Conservation (phyloP, 2,113 vertebrate species). For the Peromyscus californicus region DNA sequence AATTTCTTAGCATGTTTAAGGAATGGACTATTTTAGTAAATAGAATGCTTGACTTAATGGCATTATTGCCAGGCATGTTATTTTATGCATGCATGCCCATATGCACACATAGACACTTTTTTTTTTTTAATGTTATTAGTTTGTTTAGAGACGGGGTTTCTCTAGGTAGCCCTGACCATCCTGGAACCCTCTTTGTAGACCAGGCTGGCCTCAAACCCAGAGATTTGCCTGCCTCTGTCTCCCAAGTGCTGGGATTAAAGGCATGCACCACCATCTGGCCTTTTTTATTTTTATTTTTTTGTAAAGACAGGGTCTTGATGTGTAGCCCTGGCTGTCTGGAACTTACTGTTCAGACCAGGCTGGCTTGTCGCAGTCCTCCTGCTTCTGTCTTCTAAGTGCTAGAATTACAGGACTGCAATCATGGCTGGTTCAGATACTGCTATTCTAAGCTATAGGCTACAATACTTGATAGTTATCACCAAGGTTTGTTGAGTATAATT, state of each 20-base stretch:
- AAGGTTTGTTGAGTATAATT: background rate
- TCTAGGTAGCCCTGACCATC: background rate
- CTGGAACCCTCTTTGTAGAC: background rate
- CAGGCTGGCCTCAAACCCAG: background rate
- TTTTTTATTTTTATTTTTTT: too few species aligned
- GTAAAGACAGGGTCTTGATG: background rate
- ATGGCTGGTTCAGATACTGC: background rate
- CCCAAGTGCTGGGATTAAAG: background rate
- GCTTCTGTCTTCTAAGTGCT: background rate
- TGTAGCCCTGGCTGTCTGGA: background rate
- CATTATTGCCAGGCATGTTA: background rate
- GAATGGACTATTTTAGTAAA: conserved; percentile 29
- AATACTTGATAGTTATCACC: background rate
- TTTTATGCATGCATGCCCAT: background rate
- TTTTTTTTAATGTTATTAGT: background rate
- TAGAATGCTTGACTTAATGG: background rate
- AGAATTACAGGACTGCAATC: background rate
- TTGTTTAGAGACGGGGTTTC: background rate
- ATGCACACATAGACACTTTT: background rate
- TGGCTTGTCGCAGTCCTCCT: background rate
- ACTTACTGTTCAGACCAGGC: background rate
- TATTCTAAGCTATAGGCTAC: background rate
- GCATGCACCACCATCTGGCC: background rate
- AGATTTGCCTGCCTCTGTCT: background rate
- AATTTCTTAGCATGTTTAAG: conserved; percentile 40